Conservation (phyloP, 2,888 invertebrate species). For the Marronus borbonicus region DNA sequence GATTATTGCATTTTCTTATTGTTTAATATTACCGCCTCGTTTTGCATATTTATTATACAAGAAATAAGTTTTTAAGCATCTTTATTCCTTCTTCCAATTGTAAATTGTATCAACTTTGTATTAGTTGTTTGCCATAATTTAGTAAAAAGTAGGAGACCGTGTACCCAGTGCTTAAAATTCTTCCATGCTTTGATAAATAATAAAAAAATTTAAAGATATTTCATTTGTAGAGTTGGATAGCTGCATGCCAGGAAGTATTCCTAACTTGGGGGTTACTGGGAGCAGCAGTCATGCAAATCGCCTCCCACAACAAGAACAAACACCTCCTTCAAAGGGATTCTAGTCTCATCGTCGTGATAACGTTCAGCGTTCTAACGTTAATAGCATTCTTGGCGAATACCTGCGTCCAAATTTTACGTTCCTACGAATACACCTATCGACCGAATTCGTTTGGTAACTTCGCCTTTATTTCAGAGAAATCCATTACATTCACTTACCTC, state of each 20-base stretch:
- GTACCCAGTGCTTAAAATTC: not conserved
- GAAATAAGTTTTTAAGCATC: too few relatives aligned
- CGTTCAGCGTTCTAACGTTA: slow-evolving; percentile 82
- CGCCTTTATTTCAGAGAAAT: not conserved
- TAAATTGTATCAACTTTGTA: too few relatives aligned
- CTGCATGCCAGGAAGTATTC: slow-evolving; percentile 91
- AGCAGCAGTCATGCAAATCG: slow-evolving; percentile 85
- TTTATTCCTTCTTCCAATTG: too few relatives aligned
- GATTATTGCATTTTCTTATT: too few relatives aligned
- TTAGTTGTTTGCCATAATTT: too few relatives aligned
- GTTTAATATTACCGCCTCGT: too few relatives aligned
- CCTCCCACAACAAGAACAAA: slow-evolving; percentile 82
- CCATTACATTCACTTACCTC: not conserved
- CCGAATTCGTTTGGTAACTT: slow-evolving; percentile 90
- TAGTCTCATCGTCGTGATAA: slow-evolving; percentile 79
- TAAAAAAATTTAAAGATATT: not conserved
- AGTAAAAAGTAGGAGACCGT: too few relatives aligned
- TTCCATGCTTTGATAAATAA: not conserved
- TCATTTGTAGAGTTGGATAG: slow-evolving; percentile 84
- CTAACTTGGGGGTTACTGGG: slow-evolving; percentile 91
- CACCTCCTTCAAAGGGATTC: slow-evolving; percentile 78
- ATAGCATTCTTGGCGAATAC: slow-evolving; percentile 87
- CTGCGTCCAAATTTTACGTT: slow-evolving; percentile 84
- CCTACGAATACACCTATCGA: slow-evolving; percentile 82
- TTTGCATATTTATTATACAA: too few relatives aligned